Evolutionary conservation across 1,140 invertebrate genomes (phyloP).

Genomic region (Drosophila nigromelanica): DNA sequence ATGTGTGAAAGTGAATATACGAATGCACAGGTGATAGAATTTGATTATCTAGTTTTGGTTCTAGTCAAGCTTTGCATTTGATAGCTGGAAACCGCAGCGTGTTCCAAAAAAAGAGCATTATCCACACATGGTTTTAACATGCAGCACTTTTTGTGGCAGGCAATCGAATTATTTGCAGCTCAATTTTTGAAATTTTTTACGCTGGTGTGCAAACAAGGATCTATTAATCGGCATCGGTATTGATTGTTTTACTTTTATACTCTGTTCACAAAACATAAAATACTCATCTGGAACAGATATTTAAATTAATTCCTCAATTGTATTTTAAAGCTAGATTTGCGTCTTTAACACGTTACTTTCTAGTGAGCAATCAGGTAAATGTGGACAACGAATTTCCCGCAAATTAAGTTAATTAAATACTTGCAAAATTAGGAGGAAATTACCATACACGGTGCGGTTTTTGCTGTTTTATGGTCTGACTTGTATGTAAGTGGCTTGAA

Average conservation of each 20-base stretch:
- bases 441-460: not conserved
- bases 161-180: slow-evolving; percentile 59
- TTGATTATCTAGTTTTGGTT: slow-evolving; percentile 60
- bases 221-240: too few species aligned
- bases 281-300: too few species aligned
- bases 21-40: slow-evolving; percentile 54
- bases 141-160: slow-evolving; percentile 17
- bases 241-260: too few species aligned
- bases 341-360: too few species aligned
- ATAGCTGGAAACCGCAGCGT: slow-evolving; percentile 57
- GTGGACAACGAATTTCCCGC: slow-evolving; percentile 33
- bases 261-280: too few species aligned
- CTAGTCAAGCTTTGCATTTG: too few species aligned
- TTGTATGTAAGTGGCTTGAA: too few species aligned
- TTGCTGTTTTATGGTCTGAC: slow-evolving; percentile 46
- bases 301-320: too few species aligned
- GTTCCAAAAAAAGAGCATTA: slow-evolving; percentile 56
- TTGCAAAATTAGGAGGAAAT: slow-evolving; percentile 42
- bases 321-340: too few species aligned
- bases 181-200: not conserved
- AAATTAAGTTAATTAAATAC: slow-evolving; percentile 71
- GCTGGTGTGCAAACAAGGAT: slow-evolving; percentile 3
- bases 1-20: slow-evolving; percentile 23
- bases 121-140: slow-evolving; percentile 61
- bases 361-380: too few species aligned